These are phyloP conservation scores for Actias luna DNA, from an alignment of 2,888 invertebrate species.

Conservation along the genomic window DNA sequence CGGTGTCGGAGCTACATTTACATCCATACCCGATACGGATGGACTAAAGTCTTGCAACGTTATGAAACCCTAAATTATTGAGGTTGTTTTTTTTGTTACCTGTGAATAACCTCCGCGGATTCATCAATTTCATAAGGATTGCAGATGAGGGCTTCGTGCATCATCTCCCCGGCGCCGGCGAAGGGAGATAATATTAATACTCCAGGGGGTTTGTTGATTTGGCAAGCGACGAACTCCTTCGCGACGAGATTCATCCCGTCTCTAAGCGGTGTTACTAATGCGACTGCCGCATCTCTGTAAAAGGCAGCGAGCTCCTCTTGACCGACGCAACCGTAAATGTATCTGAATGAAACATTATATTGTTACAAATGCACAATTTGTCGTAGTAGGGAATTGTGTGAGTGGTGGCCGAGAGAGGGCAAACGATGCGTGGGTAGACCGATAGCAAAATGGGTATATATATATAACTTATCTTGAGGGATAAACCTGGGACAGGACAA, in stretches of 20 bases:
- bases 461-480: no score
- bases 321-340: constrained; percentile 93
- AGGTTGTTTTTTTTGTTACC: constrained; percentile 68
- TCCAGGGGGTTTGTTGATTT: constrained; percentile 92
- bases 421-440: no score
- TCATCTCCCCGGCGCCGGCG: constrained; percentile 95
- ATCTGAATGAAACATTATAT: constrained; percentile 56
- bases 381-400: no score
- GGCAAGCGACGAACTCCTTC: constrained; percentile 96
- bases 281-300: constrained; percentile 93
- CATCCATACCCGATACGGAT: no score
- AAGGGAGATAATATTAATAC: constrained; percentile 95
- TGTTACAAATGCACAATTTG: background rate
- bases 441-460: no score
- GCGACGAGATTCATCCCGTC: constrained; percentile 97
- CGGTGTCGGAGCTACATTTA: no score
- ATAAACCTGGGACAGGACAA: no score
- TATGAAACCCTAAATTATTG: no score
- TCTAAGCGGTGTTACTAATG: constrained; percentile 92
- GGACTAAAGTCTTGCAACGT: no score
- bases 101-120: constrained; percentile 92
- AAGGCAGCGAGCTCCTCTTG: constrained; percentile 93
- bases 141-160: constrained; percentile 95
- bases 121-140: constrained; percentile 95
- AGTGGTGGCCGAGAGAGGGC: no score